Base-by-base conservation (phyloP, 2,113 vertebrate genomes). In the Chaenocephalus aceratus region DNA sequence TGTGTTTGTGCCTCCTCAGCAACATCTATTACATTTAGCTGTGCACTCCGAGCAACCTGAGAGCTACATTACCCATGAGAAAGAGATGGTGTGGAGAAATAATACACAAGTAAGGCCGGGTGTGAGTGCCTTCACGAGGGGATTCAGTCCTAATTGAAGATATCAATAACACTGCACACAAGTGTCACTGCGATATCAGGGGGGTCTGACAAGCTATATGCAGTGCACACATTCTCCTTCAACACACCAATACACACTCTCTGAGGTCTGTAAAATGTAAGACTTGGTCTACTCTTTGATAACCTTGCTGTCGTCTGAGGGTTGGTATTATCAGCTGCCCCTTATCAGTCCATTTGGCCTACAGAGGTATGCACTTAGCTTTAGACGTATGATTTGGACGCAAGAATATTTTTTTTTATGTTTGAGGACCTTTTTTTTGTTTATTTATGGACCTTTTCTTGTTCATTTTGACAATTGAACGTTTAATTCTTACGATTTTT, bases 91-190 rank as follows among this genome's bases (percentile, higher is more conserved):
- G 52, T 16, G 44, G 46, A 53, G 57, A 82, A 82, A 68, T 75
- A 77, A 82, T 68, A 65, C 82, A 75, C 75, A 67, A 63, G 75
- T 84, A 66, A 12, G 23, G 83, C 69, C 66, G 62, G 59, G 65
- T 57, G 79, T 11, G 54, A 79, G 80, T 14, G 61, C 7, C 69
- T 74, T 77, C 51, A 53, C 36, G 6, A 26, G 59, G 62, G 54
- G 81, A 82, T 71, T 76, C 61, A 13, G 59, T 57, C 85, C 49
- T 83, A 90, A 92, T 86, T 82, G 85, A 92, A 92, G 83, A 68
- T 78, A 91, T 94, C 86, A 87, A 91, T 90, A 85, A 90, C 57
- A 52, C 48, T 44, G 48, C 73, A 60, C 81, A 84, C 78, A 86
- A 79, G 62, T 83, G 49, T 75, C 61, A 53, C 48, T 77, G 62